phyloP scores from a whole-genome alignment of 2,113 vertebrate species.

The Etheostoma spectabile region DNA sequence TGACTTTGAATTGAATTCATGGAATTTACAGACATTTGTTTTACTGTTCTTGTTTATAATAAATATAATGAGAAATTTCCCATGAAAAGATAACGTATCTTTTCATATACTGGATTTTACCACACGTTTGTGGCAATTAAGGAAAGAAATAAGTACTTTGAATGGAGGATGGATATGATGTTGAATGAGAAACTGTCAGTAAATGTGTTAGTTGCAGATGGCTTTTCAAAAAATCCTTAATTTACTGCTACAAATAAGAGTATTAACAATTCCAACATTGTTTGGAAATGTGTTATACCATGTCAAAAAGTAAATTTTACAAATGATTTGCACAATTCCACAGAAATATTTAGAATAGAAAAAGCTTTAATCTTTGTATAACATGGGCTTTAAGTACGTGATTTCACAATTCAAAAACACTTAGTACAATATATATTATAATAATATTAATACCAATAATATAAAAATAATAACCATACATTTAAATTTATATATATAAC shows the following conservation, averaged over 20 bases:
- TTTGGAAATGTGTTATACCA: background rate
- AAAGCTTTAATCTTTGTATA: background rate
- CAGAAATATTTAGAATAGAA: background rate
- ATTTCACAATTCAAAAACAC: background rate
- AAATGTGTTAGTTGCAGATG: background rate
- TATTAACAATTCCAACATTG: background rate
- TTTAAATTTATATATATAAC: slow-evolving; percentile 33
- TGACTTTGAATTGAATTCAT: slow-evolving; percentile 54
- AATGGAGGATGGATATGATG: background rate
- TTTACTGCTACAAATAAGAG: background rate
- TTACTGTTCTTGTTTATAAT: slow-evolving; percentile 20
- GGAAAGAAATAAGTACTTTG: no score
- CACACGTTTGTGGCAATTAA: background rate
- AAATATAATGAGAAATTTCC: slow-evolving; percentile 29
- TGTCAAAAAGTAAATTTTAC: background rate
- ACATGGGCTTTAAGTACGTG: background rate
- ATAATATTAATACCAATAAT: slow-evolving; percentile 4
- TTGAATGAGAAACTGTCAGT: background rate
- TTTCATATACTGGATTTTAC: background rate
- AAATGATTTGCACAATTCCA: background rate
- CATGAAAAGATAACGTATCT: background rate
- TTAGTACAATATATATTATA: background rate
- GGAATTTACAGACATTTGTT: slow-evolving; percentile 50
- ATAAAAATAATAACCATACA: slow-evolving; percentile 16
- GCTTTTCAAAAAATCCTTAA: background rate